Evolutionary conservation across 2,888 invertebrate genomes (phyloP).

Genomic region (Tinea semifulvella): DNA sequence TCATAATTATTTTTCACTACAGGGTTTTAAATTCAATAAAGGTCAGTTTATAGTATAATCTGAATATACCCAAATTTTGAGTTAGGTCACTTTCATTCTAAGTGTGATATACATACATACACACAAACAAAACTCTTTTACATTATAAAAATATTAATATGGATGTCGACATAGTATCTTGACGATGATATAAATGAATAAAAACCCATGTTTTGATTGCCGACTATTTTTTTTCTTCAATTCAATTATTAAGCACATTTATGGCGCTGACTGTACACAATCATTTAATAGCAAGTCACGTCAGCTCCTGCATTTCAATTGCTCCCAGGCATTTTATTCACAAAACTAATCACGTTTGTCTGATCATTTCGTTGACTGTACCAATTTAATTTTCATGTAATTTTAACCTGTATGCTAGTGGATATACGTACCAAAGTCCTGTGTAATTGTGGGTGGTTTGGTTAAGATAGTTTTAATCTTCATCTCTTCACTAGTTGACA

Average conservation of each 20-base stretch:
- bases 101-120: too few species aligned
- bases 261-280: slow-evolving; percentile 31
- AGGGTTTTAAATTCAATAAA: too few species aligned
- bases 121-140: too few species aligned
- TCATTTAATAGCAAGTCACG: slow-evolving; percentile 55
- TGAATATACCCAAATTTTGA: too few species aligned
- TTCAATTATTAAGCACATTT: slow-evolving; percentile 2
- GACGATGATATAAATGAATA: too few species aligned
- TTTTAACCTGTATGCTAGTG: background rate
- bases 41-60: too few species aligned
- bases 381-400: background rate
- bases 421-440: background rate
- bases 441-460: background rate
- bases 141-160: too few species aligned
- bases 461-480: background rate
- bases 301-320: slow-evolving; percentile 63
- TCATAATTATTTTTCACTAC: too few species aligned
- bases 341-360: slow-evolving; percentile 66
- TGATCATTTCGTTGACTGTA: slow-evolving; percentile 40
- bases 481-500: slow-evolving; percentile 33
- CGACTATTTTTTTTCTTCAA: background rate
- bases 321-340: slow-evolving; percentile 63
- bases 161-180: too few species aligned
- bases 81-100: too few species aligned
- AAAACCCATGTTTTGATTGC: too few species aligned